A percentile compares a stretch with the other conserved stretches of the same genome.
Conservation (phyloP, 2,888 invertebrate genomes). For the Drosophila stalkeri region DNA sequence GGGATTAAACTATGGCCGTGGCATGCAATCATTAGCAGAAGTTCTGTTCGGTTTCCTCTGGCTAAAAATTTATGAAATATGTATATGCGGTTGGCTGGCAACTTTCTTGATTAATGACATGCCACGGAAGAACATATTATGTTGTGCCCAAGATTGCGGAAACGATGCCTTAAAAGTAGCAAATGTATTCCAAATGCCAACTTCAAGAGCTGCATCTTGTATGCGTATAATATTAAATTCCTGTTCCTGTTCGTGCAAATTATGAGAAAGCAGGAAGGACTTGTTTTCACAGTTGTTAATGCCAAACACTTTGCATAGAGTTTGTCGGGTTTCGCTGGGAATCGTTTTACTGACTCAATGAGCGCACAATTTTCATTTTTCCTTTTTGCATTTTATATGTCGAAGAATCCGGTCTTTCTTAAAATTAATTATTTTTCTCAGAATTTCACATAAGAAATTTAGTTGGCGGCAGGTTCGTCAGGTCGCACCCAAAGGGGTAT, state of each 20-base stretch:
- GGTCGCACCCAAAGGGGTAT: not conserved
- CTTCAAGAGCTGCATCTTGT: not conserved
- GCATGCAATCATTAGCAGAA: conserved; percentile 72
- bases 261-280: not conserved
- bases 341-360: not conserved
- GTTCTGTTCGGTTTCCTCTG: conserved; percentile 25
- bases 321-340: not conserved
- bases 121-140: conserved; percentile 36
- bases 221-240: not conserved
- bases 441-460: not conserved
- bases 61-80: conserved; percentile 49
- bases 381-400: not conserved
- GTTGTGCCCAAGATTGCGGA: conserved; percentile 23
- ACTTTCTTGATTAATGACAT: conserved; percentile 61
- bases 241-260: not conserved
- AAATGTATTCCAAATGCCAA: conserved; percentile 7
- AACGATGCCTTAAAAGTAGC: conserved; percentile 8
- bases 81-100: conserved; percentile 28
- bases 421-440: conserved; percentile 4
- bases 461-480: not conserved
- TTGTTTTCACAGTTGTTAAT: conserved; percentile 5
- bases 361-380: not conserved
- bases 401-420: not conserved
- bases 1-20: conserved; percentile 45
- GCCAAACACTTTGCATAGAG: not conserved